Conservation (phyloP, 2,797 vertebrate species). For the Notoglanidium macrostoma region DNA sequence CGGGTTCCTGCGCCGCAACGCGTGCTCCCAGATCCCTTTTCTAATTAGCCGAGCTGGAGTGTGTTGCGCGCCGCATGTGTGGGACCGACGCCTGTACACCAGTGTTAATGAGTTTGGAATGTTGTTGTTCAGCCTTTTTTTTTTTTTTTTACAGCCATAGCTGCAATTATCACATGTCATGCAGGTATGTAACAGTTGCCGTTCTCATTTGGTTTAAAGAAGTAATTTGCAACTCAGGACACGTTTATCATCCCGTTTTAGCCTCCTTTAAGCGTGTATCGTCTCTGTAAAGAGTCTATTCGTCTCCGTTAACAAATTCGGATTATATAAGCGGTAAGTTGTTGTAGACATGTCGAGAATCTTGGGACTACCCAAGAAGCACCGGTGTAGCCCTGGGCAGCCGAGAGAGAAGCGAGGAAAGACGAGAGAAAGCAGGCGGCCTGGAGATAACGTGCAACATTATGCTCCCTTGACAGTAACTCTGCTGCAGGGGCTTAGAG, state of each 20-base stretch:
- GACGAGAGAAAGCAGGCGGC: slow-evolving; percentile 39
- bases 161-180: slow-evolving; percentile 63
- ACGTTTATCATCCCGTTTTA: not conserved
- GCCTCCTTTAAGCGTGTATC: slow-evolving; percentile 15
- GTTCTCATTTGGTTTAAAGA: slow-evolving; percentile 35
- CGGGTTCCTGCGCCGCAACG: slow-evolving; percentile 40
- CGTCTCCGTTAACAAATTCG: not conserved
- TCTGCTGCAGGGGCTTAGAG: slow-evolving; percentile 34
- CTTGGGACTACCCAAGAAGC: slow-evolving; percentile 14
- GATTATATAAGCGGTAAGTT: not conserved
- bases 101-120: slow-evolving; percentile 61
- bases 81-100: slow-evolving; percentile 33
- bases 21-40: slow-evolving; percentile 49
- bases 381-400: slow-evolving; percentile 55
- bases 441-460: slow-evolving; percentile 44
- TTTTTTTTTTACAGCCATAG: slow-evolving; percentile 30
- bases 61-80: slow-evolving; percentile 26
- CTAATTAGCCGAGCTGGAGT: slow-evolving; percentile 56
- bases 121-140: not conserved
- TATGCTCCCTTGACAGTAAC: slow-evolving; percentile 31
- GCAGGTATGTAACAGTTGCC: slow-evolving; percentile 51
- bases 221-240: slow-evolving; percentile 22
- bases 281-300: slow-evolving; percentile 15
- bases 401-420: slow-evolving; percentile 52
- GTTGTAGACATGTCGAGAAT: not conserved